Conservation (phyloP, 2,888 invertebrate genomes). For the Electrophaes corylata region DNA sequence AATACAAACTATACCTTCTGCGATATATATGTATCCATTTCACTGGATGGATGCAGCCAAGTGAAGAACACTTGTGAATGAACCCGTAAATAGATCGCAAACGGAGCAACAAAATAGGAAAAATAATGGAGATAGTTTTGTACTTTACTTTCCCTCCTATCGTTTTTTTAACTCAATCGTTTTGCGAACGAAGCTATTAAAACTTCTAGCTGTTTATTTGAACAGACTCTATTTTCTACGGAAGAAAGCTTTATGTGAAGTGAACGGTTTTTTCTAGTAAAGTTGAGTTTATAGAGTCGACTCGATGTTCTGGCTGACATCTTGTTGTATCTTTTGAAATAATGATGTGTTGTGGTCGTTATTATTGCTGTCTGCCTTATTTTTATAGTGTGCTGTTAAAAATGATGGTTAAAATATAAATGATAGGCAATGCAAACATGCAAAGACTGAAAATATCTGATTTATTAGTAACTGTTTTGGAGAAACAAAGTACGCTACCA, state of each 20-base stretch:
- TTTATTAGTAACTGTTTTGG: no score
- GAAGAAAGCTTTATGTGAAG: not conserved
- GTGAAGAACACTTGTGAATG: conserved; percentile 15
- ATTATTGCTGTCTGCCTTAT: not conserved
- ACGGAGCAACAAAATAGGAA: conserved; percentile 19
- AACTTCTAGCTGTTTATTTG: conserved; percentile 14
- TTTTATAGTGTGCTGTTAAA: not conserved
- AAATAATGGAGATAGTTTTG: conserved; percentile 11
- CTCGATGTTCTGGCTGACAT: conserved; percentile 1
- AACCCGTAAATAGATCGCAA: conserved; percentile 22
- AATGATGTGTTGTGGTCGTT: conserved; percentile 3
- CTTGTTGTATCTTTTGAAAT: not conserved
- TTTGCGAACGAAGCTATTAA: conserved; percentile 12
- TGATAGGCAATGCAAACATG: no score
- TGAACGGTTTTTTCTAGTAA: not conserved
- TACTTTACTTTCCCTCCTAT: not conserved
- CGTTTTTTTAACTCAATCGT: conserved; percentile 9
- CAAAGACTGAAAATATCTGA: no score
- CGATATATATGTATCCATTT: conserved; percentile 9
- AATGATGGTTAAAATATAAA: not conserved
- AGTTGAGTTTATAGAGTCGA: conserved; percentile 2
- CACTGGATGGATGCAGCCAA: conserved; percentile 18
- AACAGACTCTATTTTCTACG: conserved; percentile 5
- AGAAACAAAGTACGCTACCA: no score
- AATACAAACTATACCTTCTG: not conserved